Evolutionary conservation across 2,888 invertebrate genomes (phyloP).

Genomic region (Amblyjoppa proteus): DNA sequence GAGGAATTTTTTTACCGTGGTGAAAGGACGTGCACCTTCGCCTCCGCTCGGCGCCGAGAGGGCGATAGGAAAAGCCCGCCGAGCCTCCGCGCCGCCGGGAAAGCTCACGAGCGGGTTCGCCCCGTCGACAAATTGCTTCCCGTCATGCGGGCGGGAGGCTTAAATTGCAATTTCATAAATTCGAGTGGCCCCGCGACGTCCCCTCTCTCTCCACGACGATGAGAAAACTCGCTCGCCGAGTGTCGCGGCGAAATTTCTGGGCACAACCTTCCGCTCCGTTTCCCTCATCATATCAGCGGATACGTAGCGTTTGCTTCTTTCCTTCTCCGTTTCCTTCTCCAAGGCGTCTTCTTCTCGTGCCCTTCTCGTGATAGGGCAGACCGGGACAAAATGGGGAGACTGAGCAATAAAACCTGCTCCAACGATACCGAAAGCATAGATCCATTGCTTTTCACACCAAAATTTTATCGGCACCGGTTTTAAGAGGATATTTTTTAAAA

Average conservation of each 20-base stretch:
- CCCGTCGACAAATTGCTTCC: constrained; percentile 75
- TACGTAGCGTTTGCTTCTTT: neutral
- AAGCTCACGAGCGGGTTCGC: constrained; percentile 24
- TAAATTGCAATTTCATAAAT: constrained; percentile 81
- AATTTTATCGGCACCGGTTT: too few species aligned
- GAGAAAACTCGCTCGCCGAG: constrained; percentile 28
- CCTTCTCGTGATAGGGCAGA: neutral
- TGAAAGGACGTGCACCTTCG: constrained; percentile 60
- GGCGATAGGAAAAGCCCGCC: constrained; percentile 41
- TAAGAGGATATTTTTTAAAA: too few species aligned
- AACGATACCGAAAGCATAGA: too few species aligned
- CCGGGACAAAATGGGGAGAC: too few species aligned
- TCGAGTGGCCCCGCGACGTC: constrained; percentile 68
- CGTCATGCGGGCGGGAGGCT: constrained; percentile 63
- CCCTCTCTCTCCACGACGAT: constrained; percentile 31
- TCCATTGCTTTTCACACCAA: too few species aligned
- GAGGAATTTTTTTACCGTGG: constrained; percentile 5
- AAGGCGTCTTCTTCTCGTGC: neutral
- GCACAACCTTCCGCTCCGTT: constrained; percentile 40
- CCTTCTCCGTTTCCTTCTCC: constrained; percentile 30
- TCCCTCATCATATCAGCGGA: constrained; percentile 37
- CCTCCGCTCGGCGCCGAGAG: neutral
- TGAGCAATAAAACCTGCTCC: too few species aligned
- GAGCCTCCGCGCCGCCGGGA: constrained; percentile 28
- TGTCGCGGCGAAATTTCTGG: constrained; percentile 47